These are phyloP conservation scores for Eupsilia transversa DNA, from an alignment of 2,888 invertebrate species.

Conservation along the genomic window DNA sequence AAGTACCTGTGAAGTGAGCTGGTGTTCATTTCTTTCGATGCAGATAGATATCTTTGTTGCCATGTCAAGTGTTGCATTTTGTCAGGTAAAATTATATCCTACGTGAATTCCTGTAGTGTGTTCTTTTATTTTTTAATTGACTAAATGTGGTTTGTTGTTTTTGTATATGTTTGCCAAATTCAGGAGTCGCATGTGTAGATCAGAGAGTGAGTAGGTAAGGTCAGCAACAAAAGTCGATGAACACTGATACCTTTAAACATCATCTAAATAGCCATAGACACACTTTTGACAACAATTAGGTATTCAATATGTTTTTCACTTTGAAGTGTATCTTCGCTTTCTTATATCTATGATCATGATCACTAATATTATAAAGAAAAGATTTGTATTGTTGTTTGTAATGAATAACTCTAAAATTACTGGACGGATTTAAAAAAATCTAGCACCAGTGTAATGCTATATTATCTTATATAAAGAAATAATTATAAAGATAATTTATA, in stretches of 20 bases:
- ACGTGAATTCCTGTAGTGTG: not conserved
- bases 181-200: not conserved
- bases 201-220: not conserved
- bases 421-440: no score
- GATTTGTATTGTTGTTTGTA: no score
- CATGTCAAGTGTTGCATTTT: not conserved
- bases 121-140: not conserved
- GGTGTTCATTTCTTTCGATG: not conserved
- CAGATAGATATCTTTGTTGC: not conserved
- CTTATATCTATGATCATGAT: no score
- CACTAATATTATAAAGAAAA: no score
- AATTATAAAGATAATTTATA: no score
- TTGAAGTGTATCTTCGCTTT: no score
- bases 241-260: not conserved
- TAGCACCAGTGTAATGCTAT: no score
- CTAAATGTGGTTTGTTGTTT: not conserved
- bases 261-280: not conserved
- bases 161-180: not conserved
- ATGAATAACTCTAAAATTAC: no score
- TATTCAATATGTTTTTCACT: not conserved
- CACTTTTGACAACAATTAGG: not conserved
- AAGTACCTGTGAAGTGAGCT: not conserved
- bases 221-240: not conserved
- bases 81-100: not conserved
- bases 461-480: no score